Base-by-base conservation (phyloP, 2,888 invertebrate species). In the Hydropsyche betteni region DNA sequence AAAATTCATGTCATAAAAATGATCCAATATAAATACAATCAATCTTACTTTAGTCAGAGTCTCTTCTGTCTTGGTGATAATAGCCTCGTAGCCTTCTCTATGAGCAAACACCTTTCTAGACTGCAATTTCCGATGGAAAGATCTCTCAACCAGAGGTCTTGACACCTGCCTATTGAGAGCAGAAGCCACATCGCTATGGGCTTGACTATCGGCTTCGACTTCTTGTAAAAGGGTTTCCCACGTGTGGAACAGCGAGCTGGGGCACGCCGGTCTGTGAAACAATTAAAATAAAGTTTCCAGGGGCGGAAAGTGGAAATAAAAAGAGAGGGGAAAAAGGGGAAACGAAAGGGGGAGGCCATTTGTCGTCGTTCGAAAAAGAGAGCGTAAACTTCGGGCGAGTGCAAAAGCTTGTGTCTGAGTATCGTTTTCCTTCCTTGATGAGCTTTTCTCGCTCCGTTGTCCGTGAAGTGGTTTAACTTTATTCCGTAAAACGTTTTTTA, bases 201-300 rank as follows among this genome's bases (percentile, higher is more conserved):
- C 92, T 83, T 94, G 90, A 24, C 95, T 94, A 83, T 96, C 96
- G 53, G 94, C 92, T 86, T 96, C 96, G 78, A 95, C 94, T 84
- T 96, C 96, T 83, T 96, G 95, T 77, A 96, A 91, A 77, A 96
- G 88, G 78, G 92, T 93, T 86, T 96, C 96, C 96, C 96, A 96
- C 77, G 94, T 92, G 84, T 95, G 93, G 85, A 95, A 95, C 82
- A 96, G 89, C 64, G 93, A 92, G 74, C 79, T 78, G 16, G 78
- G 78, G 51, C 78, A 78, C 2, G 76, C 44, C 3, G 79, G 77
- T 58, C 78, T 79, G 74, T 8, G 3, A 44, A 8, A 44, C 6
- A 4, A 44, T 44, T 8, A 44, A 44, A 10, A 44, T 44, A 44
- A 10, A 44, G 44, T 44, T 44, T 44, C 44, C 2, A 24, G 24